phyloP scores from a whole-genome alignment of 2,888 invertebrate genomes.

The Beris chalybata region DNA sequence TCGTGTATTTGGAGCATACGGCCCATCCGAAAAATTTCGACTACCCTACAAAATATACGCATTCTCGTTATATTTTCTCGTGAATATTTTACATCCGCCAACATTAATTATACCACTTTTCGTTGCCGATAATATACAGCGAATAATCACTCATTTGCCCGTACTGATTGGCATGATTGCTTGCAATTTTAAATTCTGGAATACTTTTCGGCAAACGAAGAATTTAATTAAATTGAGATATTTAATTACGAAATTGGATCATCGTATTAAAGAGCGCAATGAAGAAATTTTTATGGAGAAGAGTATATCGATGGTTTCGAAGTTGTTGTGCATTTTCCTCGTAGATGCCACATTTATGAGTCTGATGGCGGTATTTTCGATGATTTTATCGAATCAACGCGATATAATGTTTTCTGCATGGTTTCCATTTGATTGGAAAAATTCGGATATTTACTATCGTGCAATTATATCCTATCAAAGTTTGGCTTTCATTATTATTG shows the following conservation, averaged over 20 bases:
- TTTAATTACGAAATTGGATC: not conserved
- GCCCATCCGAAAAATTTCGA: not conserved
- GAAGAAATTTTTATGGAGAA: not conserved
- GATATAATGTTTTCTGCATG: not conserved
- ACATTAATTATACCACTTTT: constrained; percentile 8
- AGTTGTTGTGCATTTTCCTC: not conserved
- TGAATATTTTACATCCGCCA: constrained; percentile 9
- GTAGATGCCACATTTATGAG: constrained; percentile 10
- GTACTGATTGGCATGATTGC: constrained; percentile 3
- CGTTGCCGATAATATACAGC: not conserved
- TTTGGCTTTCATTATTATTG: not conserved
- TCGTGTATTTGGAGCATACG: not conserved
- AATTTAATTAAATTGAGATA: not conserved
- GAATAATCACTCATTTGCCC: not conserved
- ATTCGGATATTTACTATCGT: not conserved
- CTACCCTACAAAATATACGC: not conserved
- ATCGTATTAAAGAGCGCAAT: not conserved
- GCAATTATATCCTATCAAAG: not conserved
- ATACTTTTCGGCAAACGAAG: not conserved
- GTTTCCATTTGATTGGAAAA: constrained; percentile 24
- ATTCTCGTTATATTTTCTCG: constrained; percentile 5
- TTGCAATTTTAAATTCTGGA: constrained; percentile 8
- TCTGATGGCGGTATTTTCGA: not conserved
- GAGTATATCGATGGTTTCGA: not conserved
- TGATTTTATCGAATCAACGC: not conserved